A percentile compares a stretch with the other conserved stretches of the same genome.
These are phyloP conservation scores for Carettochelys insculpta DNA, from an alignment of 2,113 vertebrate species.

Conservation along the genomic window DNA sequence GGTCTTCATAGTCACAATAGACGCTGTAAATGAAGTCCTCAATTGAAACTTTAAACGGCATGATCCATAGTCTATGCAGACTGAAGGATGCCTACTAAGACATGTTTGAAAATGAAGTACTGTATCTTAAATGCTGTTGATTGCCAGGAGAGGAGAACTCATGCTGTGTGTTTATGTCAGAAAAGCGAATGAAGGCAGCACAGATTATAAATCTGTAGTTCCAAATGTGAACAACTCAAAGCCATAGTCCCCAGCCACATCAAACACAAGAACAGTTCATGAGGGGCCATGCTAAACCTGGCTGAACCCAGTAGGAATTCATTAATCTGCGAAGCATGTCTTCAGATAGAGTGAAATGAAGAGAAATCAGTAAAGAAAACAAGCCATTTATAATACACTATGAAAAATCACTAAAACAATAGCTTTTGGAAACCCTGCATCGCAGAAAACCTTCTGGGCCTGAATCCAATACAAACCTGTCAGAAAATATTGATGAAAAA, in stretches of 20 bases:
- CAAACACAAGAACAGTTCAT: conserved; percentile 54
- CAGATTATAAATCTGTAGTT: conserved; percentile 43
- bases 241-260: neutral
- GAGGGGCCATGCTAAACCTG: conserved; percentile 2
- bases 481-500: conserved; percentile 74
- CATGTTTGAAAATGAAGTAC: conserved; percentile 2
- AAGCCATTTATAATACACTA: conserved; percentile 54
- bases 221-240: conserved; percentile 14
- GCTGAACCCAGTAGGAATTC: conserved; percentile 34
- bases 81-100: too few relatives aligned
- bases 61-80: too few relatives aligned
- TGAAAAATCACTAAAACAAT: conserved; percentile 67
- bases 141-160: neutral
- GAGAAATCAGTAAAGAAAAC: conserved; percentile 59
- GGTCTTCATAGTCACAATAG: too few relatives aligned
- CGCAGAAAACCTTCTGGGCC: conserved; percentile 68
- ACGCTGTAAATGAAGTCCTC: too few relatives aligned
- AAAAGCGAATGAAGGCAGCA: neutral
- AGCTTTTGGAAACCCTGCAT: conserved; percentile 61
- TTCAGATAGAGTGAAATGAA: conserved; percentile 44
- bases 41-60: too few relatives aligned
- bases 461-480: conserved; percentile 72
- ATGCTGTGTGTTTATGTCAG: neutral
- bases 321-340: conserved; percentile 46
- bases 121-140: conserved; percentile 36